Base-by-base conservation (phyloP, 1,140 invertebrate genomes). In the Palaemon carinicauda region DNA sequence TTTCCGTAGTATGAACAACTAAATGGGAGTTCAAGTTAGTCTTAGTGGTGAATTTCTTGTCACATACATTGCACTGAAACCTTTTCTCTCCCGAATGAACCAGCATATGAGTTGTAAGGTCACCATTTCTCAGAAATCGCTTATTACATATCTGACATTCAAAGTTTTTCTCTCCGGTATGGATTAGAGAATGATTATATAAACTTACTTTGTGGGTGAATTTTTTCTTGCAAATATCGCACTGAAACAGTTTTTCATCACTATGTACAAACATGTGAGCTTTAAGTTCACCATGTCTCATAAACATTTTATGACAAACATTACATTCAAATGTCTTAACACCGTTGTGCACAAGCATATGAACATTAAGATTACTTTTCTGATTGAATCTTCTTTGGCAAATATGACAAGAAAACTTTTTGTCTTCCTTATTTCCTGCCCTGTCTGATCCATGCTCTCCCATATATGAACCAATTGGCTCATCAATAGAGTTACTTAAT, bases 21-120 rank as follows among this genome's bases (percentile, higher is more conserved):
- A 69, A 27, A 31, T 69, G 65, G 17, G 24, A 27, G 65, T 69
- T 69, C 24, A 69, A 21, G 21, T 69, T 24, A 31, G 24, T 69
- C 65, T 69, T 31, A 15, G 29, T 69, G 29, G 65, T 69, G 65
- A 69, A 69, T 27, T 31, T 24, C 65, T 69, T 69, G n/a, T 31
- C 29, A 31, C 65, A 69, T n/a, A 69, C 29, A 27, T 31, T 14
- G 29, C 65, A 69, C 21, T 69, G 24, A 27, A 69, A 69, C 65
- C 29, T 69, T 31, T 69, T 69, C 29, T 69, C 92, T 0, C 92
- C 29, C 21, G 24, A 24, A 31, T 69, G 65, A 31, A 69, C 65
- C 24, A 69, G 21, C 65, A 69, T 69, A 31, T 69, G 65, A 19
- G 24, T 69, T 27, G 24, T 69, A 24, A 69, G 65, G 65, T 69